phyloP scores from a whole-genome alignment of 2,888 invertebrate species.

The Ellobium chinense region DNA sequence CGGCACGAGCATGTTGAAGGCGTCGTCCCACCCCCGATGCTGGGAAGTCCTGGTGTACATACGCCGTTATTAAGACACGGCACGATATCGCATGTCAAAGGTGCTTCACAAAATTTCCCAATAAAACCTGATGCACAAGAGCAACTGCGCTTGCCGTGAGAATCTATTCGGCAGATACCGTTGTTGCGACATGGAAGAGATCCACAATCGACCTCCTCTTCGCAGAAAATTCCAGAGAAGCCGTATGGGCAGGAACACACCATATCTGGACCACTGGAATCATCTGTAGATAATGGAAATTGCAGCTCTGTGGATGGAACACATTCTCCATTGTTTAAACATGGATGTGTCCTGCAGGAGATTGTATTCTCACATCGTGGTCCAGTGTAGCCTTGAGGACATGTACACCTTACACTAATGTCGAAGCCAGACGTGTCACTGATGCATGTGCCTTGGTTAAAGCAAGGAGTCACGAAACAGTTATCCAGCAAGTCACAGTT shows the following conservation, averaged over 20 bases:
- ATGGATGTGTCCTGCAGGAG: slow-evolving; percentile 5
- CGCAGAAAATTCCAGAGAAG: slow-evolving; percentile 6
- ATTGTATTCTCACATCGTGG: background rate
- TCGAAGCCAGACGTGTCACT: background rate
- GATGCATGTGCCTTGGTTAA: slow-evolving; percentile 21
- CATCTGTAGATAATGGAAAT: background rate
- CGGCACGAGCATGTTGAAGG: background rate
- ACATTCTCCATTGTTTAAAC: slow-evolving; percentile 28
- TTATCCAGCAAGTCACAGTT: background rate
- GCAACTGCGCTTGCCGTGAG: background rate
- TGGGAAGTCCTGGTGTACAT: background rate
- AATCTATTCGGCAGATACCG: background rate
- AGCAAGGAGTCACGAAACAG: background rate
- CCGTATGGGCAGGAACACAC: slow-evolving; percentile 19
- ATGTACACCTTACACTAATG: background rate
- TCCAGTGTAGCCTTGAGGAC: slow-evolving; percentile 8
- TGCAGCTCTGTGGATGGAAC: background rate
- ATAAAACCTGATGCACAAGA: background rate
- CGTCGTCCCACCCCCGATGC: background rate
- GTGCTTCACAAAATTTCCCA: slow-evolving; percentile 21
- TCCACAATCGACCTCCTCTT: background rate
- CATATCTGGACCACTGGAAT: background rate
- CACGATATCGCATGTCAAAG: slow-evolving; percentile 4
- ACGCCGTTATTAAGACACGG: slow-evolving; percentile 29
- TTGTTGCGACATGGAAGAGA: background rate